Evolutionary conservation across 2,113 vertebrate genomes (phyloP).

Genomic region (Leucoraja erinaceus): DNA sequence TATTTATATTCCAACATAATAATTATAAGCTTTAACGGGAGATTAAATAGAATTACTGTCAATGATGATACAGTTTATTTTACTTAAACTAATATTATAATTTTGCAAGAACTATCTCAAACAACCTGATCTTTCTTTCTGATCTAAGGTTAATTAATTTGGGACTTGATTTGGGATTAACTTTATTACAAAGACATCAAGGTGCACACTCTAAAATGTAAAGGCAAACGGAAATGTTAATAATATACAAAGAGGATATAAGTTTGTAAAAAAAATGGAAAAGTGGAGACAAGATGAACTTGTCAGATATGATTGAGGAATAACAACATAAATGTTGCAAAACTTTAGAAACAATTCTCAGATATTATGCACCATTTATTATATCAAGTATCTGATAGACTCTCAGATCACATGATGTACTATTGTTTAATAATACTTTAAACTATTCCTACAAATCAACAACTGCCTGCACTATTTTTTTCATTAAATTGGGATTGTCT

Average conservation of each 20-base stretch:
- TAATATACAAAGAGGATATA: neutral
- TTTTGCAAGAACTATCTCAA: neutral
- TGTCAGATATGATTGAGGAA: neutral
- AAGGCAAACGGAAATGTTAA: neutral
- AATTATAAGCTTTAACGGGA: neutral
- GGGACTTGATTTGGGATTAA: neutral
- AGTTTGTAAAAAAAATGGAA: neutral
- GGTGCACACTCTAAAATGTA: neutral
- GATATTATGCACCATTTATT: neutral
- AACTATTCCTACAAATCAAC: neutral
- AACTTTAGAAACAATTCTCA: neutral
- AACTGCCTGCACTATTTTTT: too few species aligned
- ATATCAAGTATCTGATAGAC: neutral
- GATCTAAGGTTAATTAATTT: neutral
- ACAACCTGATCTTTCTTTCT: conserved; percentile 2
- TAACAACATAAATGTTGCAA: neutral
- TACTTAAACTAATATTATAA: neutral
- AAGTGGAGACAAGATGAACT: neutral
- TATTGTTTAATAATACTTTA: neutral
- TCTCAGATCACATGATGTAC: neutral
- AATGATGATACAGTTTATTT: neutral
- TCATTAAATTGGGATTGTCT: neutral
- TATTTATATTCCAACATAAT: neutral
- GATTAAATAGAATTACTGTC: neutral
- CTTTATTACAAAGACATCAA: conserved; percentile 1